A percentile compares a stretch with the other conserved stretches of the same genome.
These are phyloP conservation scores for Tipula confusa DNA, from an alignment of 2,888 invertebrate species.

Conservation along the genomic window DNA sequence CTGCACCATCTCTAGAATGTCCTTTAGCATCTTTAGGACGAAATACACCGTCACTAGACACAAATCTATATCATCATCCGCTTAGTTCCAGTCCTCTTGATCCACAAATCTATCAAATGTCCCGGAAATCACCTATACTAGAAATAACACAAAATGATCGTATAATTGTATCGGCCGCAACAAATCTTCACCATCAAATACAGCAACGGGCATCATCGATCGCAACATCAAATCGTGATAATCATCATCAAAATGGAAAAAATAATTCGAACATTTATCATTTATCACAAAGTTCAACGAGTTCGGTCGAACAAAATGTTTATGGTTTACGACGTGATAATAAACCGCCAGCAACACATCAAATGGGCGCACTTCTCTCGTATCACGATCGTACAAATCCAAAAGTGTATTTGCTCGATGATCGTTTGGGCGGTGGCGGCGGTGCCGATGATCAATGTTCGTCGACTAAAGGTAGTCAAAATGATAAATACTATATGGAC, in stretches of 20 bases:
- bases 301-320: conserved; percentile 41
- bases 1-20: conserved; percentile 54
- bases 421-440: conserved; percentile 38
- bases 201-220: conserved; percentile 35
- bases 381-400: conserved; percentile 38
- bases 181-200: neutral
- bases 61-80: conserved; percentile 49
- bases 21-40: conserved; percentile 58
- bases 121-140: conserved; percentile 48
- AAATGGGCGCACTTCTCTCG: conserved; percentile 44
- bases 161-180: conserved; percentile 21
- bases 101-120: conserved; percentile 51
- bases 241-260: conserved; percentile 33
- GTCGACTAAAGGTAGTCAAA: conserved; percentile 36
- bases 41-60: conserved; percentile 48
- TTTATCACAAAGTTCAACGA: conserved; percentile 43
- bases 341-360: conserved; percentile 35
- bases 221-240: conserved; percentile 42
- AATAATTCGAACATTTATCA: conserved; percentile 40
- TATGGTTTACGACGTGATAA: conserved; percentile 34
- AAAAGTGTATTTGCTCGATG: conserved; percentile 29
- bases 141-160: conserved; percentile 36
- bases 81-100: conserved; percentile 51
- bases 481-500: conserved; percentile 45
- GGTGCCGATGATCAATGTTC: conserved; percentile 37